A percentile compares a stretch with the other conserved stretches of the same genome.
Evolutionary conservation across 1,140 invertebrate genomes (phyloP).

Genomic region (Lineus longissimus): DNA sequence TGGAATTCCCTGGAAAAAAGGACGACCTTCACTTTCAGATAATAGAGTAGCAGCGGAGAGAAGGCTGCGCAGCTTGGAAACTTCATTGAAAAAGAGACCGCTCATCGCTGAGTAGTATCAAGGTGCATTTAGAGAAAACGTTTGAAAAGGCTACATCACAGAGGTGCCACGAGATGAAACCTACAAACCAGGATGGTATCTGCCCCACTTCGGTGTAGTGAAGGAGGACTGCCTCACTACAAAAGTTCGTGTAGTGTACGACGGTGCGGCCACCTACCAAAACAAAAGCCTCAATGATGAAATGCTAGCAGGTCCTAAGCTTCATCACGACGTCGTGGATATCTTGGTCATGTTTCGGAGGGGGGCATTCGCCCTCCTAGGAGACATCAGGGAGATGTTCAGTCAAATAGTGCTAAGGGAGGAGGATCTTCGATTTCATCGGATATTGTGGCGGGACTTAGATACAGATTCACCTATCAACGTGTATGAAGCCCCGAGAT

Average conservation of each 20-base stretch:
- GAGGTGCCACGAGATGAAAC: neutral
- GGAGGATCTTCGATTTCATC: neutral
- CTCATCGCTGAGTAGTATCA: no score
- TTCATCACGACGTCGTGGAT: neutral
- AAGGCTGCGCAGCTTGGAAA: no score
- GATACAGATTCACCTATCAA: no score
- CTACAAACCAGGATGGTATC: neutral
- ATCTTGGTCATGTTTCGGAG: neutral
- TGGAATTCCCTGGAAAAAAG: no score
- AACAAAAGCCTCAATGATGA: neutral
- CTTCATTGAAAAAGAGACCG: no score
- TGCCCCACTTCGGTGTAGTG: neutral
- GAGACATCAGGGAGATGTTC: neutral
- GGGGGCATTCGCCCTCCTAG: neutral
- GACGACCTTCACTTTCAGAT: no score
- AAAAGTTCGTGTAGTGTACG: neutral
- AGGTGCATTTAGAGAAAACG: neutral
- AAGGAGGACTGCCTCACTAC: neutral
- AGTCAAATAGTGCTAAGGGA: neutral
- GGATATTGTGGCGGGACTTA: neutral
- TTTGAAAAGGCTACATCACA: neutral
- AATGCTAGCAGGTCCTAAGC: neutral
- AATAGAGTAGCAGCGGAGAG: no score
- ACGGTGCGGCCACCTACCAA: neutral
- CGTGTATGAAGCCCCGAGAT: neutral